Conservation (phyloP, 2,888 invertebrate genomes). For the Aphodius granarius region DNA sequence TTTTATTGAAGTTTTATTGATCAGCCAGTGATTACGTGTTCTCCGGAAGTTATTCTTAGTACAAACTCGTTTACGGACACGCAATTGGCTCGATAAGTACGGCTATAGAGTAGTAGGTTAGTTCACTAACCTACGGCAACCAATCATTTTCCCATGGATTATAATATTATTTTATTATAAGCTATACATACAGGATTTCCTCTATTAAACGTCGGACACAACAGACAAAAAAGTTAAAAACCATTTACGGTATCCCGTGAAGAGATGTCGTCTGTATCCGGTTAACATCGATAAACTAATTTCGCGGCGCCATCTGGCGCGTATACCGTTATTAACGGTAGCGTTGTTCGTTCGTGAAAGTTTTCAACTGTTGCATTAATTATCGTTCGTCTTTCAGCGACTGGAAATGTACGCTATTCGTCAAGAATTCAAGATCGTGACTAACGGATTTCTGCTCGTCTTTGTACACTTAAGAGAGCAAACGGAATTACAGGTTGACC, state of each 20-base stretch:
- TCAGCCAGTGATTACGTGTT: not conserved
- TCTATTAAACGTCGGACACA: not conserved
- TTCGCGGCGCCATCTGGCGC: not conserved
- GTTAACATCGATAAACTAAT: not conserved
- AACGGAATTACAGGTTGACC: not conserved
- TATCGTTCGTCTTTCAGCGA: not conserved
- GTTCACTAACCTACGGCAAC: not conserved
- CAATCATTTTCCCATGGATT: not conserved
- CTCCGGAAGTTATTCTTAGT: not conserved
- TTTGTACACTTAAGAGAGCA: not conserved
- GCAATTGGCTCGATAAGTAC: not conserved
- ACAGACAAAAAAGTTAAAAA: not conserved
- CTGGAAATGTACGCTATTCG: not conserved
- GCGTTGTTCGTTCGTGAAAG: not conserved
- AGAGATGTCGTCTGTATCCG: not conserved
- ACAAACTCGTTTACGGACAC: not conserved
- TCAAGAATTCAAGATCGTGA: not conserved
- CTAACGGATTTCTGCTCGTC: not conserved
- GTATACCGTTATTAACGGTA: not conserved
- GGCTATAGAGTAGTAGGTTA: not conserved
- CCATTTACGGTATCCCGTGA: not conserved
- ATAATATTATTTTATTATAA: not conserved
- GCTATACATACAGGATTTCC: not conserved
- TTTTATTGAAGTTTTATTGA: too few relatives aligned
- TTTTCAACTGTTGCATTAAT: not conserved